These are phyloP conservation scores for Calliopum simillimum DNA, from an alignment of 2,888 invertebrate species.

Conservation along the genomic window DNA sequence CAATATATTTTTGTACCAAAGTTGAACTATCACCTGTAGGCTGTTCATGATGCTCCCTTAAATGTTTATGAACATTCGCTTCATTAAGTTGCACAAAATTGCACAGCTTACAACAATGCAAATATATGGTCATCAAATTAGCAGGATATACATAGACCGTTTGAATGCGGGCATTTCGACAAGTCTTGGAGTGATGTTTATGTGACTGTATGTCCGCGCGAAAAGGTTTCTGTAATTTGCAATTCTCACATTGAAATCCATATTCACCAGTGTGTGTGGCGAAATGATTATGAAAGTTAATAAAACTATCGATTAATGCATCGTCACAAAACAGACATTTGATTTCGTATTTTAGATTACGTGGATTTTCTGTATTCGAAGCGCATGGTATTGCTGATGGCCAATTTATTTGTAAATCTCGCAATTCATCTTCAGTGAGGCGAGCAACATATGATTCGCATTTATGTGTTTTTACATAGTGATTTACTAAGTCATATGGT, in stretches of 20 bases:
- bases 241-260: constrained; percentile 50
- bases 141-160: constrained; percentile 48
- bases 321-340: constrained; percentile 50
- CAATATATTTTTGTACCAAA: constrained; percentile 46
- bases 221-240: constrained; percentile 49
- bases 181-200: constrained; percentile 46
- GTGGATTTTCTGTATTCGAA: neutral
- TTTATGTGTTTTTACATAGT: constrained; percentile 50
- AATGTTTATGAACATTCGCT: constrained; percentile 53
- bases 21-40: constrained; percentile 37
- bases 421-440: constrained; percentile 42
- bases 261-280: constrained; percentile 54
- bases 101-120: constrained; percentile 51
- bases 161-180: constrained; percentile 45
- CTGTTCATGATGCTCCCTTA: constrained; percentile 50
- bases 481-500: constrained; percentile 50
- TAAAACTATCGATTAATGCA: constrained; percentile 46
- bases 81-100: constrained; percentile 55
- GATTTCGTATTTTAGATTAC: constrained; percentile 42
- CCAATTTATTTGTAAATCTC: constrained; percentile 45
- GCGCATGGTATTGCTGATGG: constrained; percentile 42
- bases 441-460: constrained; percentile 53
- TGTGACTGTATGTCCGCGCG: constrained; percentile 49
- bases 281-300: constrained; percentile 51
- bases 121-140: constrained; percentile 48